phyloP scores from a whole-genome alignment of 2,113 vertebrate species.

The Salvelinus fontinalis region DNA sequence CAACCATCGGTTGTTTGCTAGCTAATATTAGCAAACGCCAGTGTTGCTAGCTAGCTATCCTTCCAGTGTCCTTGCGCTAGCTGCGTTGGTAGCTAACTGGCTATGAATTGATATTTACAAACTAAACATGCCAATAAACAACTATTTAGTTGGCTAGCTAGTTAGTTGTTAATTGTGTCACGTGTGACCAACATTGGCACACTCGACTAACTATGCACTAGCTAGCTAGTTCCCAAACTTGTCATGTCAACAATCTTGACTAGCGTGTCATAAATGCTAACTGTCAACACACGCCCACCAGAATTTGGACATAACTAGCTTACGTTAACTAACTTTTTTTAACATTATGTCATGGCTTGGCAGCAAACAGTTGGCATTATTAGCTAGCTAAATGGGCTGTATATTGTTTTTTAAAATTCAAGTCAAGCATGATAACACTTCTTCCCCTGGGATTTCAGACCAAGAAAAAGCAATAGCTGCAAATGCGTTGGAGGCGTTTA shows the following conservation, averaged over 20 bases:
- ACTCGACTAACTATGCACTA: not conserved
- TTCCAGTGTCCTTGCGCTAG: not conserved
- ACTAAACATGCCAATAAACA: too few relatives aligned
- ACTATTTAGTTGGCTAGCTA: not conserved
- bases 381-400: not conserved
- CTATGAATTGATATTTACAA: not conserved
- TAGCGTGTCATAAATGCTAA: not conserved
- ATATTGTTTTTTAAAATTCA: not conserved
- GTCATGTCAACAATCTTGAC: too few relatives aligned
- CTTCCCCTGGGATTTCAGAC: constrained; percentile 84
- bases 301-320: not conserved
- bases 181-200: not conserved
- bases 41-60: not conserved
- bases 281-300: constrained; percentile 3
- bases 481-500: constrained; percentile 85
- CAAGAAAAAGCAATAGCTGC: constrained; percentile 89
- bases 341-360: not conserved
- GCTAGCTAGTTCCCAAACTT: not conserved
- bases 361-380: not conserved
- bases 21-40: not conserved
- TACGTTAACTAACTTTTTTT: not conserved
- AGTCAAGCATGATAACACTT: constrained; percentile 80
- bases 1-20: not conserved
- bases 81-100: not conserved
- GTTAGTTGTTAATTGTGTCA: not conserved